These are phyloP conservation scores for Drosophila suboccidentalis DNA, from an alignment of 2,888 invertebrate genomes.

Conservation along the genomic window DNA sequence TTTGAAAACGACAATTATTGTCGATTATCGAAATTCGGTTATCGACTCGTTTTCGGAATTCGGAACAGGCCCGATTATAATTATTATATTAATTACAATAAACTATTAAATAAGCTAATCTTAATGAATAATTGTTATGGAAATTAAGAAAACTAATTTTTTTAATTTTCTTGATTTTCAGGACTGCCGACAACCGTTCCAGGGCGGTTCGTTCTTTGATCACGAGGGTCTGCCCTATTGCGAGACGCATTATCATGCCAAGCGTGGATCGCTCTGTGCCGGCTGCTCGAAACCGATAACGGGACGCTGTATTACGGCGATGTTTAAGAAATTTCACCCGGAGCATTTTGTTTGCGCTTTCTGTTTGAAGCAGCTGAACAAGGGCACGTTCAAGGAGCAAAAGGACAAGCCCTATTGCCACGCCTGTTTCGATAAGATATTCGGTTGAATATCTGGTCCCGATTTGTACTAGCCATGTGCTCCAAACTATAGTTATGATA, in stretches of 20 bases:
- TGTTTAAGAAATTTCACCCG: conserved; percentile 99
- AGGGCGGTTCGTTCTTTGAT: conserved; percentile 99
- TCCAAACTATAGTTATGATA: conserved; percentile 40
- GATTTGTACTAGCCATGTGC: conserved; percentile 20
- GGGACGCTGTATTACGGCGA: conserved; percentile 99
- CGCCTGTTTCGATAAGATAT: conserved; percentile 98
- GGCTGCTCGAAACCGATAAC: conserved; percentile 99
- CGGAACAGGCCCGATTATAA: too few relatives aligned
- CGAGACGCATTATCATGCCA: conserved; percentile 99
- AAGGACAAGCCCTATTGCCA: conserved; percentile 99
- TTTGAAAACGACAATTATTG: too few relatives aligned
- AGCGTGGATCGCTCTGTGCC: conserved; percentile 98
- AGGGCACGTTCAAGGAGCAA: conserved; percentile 99
- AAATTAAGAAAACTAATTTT: neutral
- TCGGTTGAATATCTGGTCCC: conserved; percentile 88
- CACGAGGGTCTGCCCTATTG: conserved; percentile 99
- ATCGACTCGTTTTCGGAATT: too few relatives aligned
- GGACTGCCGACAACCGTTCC: conserved; percentile 99
- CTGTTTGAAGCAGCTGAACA: conserved; percentile 98
- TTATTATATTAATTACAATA: too few relatives aligned
- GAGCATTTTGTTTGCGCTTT: conserved; percentile 99
- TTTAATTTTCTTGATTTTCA: conserved; percentile 85
- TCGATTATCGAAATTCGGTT: too few relatives aligned
- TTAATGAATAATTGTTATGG: neutral
- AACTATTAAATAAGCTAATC: too few relatives aligned